These are phyloP conservation scores for Pangasius sanitwongsei DNA, from an alignment of 2,797 vertebrate genomes.

Conservation along the genomic window DNA sequence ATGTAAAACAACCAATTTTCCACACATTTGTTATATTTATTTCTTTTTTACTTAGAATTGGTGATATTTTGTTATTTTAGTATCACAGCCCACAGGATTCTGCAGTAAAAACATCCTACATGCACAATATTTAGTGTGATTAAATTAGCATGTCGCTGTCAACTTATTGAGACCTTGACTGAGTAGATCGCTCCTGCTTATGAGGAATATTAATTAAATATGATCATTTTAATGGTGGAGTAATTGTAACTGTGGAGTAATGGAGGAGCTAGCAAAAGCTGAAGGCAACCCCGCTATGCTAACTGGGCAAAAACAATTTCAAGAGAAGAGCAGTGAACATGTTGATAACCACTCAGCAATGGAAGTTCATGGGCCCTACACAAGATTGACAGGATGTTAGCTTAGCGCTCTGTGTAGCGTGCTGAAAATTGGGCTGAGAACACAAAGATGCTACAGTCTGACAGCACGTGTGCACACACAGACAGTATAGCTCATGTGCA, in stretches of 20 bases:
- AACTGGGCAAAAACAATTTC: not conserved
- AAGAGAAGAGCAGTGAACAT: not conserved
- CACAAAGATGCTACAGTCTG: constrained; percentile 53
- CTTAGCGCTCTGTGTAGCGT: constrained; percentile 38
- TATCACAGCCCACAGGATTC: not conserved
- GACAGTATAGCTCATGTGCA: not conserved
- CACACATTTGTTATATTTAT: not conserved
- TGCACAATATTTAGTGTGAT: not conserved
- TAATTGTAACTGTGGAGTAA: not conserved
- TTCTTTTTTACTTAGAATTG: not conserved
- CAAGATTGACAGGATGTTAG: constrained; percentile 54
- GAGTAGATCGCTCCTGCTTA: not conserved
- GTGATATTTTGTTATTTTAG: not conserved
- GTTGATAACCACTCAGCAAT: not conserved
- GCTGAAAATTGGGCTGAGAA: constrained; percentile 18
- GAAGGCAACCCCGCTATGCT: not conserved
- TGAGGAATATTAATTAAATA: not conserved
- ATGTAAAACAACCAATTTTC: not conserved
- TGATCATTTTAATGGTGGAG: not conserved
- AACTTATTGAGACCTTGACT: not conserved
- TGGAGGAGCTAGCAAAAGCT: not conserved
- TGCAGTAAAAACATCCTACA: not conserved
- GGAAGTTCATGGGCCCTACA: not conserved
- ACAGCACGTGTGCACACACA: not conserved
- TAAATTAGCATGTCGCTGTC: not conserved